phyloP scores from a whole-genome alignment of 2,797 vertebrate species.

The Strix occidentalis region DNA sequence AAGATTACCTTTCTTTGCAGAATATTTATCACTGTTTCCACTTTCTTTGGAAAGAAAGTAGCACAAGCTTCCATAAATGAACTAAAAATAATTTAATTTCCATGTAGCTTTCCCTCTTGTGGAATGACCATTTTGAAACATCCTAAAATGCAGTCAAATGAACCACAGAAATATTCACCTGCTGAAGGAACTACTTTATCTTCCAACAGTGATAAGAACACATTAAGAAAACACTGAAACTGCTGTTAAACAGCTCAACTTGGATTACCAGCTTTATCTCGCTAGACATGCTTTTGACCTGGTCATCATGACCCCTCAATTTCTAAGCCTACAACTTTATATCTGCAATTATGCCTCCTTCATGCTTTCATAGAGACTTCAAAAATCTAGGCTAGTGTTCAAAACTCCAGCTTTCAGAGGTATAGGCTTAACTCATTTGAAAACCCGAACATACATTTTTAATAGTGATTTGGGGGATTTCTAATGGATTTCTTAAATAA shows the following conservation, averaged over 20 bases:
- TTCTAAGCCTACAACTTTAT: not conserved
- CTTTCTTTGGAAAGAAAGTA: not conserved
- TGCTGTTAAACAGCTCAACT: not conserved
- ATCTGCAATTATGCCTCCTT: not conserved
- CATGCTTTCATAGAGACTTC: not conserved
- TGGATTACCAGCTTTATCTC: not conserved
- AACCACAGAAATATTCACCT: not conserved
- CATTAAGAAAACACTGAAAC: not conserved
- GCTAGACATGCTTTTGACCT: not conserved
- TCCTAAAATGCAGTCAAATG: not conserved
- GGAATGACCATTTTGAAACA: not conserved
- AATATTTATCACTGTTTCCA: slow-evolving; percentile 34
- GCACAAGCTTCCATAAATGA: not conserved
- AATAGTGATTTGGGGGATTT: not conserved
- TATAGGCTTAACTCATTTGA: not conserved
- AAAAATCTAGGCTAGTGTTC: not conserved
- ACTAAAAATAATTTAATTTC: not conserved
- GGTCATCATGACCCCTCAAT: not conserved
- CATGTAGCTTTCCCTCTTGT: not conserved
- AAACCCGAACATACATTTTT: not conserved
- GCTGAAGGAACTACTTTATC: not conserved
- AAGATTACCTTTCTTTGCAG: slow-evolving; percentile 27
- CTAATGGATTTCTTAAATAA: not conserved
- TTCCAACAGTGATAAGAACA: not conserved
- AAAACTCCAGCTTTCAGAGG: not conserved